Evolutionary conservation across 2,797 vertebrate species (phyloP).

Genomic region (Oreonectes daqikongensis): DNA sequence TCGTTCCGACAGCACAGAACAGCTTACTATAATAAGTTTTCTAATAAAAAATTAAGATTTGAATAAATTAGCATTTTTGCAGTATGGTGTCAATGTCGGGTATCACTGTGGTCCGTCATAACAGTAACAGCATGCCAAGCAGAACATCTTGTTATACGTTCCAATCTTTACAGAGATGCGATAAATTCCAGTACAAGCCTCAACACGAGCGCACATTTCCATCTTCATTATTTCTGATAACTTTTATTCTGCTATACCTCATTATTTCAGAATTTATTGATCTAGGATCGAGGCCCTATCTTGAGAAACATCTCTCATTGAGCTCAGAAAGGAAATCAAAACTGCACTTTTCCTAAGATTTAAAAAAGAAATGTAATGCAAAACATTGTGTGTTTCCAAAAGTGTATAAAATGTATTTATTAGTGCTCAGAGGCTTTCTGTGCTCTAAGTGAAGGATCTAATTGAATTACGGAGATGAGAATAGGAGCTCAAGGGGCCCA

Average conservation of each 20-base stretch:
- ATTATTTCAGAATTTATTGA: no score
- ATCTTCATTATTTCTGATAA: no score
- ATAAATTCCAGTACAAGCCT: not conserved
- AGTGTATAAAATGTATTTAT: constrained; percentile 17
- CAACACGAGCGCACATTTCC: not conserved
- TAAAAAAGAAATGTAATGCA: not conserved
- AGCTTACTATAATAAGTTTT: not conserved
- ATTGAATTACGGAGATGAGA: constrained; percentile 58
- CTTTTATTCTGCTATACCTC: no score
- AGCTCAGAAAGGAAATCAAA: not conserved
- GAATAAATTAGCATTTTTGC: not conserved
- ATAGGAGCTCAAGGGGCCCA: constrained; percentile 49
- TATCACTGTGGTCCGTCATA: no score
- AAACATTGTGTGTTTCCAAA: not conserved
- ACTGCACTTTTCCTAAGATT: not conserved
- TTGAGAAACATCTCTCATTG: no score
- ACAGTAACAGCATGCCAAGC: not conserved
- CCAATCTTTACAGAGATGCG: not conserved
- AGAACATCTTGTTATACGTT: not conserved
- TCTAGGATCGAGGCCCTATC: no score
- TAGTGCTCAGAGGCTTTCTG: constrained; percentile 31
- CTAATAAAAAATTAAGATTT: not conserved
- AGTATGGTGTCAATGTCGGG: not conserved
- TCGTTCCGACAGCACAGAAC: not conserved
- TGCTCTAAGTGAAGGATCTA: constrained; percentile 51